Percentiles rank a stretch among this genome's conserved stretches.
phyloP scores from a whole-genome alignment of 2,797 vertebrate genomes.

The Nyctalus aviator region DNA sequence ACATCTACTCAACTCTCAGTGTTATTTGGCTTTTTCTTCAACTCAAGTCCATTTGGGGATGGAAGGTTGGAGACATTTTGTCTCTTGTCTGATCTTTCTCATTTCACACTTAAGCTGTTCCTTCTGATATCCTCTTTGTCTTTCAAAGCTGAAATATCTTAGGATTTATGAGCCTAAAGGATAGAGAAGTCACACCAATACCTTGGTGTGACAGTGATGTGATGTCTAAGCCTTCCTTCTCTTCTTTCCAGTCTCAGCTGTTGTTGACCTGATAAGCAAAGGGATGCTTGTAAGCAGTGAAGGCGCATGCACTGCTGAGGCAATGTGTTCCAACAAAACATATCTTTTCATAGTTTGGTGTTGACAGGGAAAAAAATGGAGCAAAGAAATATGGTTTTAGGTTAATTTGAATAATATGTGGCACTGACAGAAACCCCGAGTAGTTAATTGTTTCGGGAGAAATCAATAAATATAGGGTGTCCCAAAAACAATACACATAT shows the following conservation, averaged over 20 bases:
- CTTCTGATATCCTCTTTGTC: constrained; percentile 63
- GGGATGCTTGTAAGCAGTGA: background rate
- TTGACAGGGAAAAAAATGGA: background rate
- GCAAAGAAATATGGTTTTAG: constrained; percentile 24
- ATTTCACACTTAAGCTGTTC: constrained; percentile 64
- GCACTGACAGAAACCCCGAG: background rate
- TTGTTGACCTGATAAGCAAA: constrained; percentile 56
- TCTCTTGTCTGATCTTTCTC: constrained; percentile 54
- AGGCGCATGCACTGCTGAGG: background rate
- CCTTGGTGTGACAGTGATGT: constrained; percentile 53
- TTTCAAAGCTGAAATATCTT: constrained; percentile 72
- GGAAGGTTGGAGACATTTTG: constrained; percentile 27
- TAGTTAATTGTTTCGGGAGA: background rate
- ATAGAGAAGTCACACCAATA: constrained; percentile 55
- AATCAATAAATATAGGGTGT: background rate
- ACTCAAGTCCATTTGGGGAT: constrained; percentile 1
- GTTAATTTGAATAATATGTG: background rate
- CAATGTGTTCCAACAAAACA: background rate
- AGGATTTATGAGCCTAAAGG: constrained; percentile 56
- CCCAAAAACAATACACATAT: no score
- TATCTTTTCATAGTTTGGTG: background rate
- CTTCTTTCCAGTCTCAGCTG: constrained; percentile 68
- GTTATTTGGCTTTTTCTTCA: constrained; percentile 58
- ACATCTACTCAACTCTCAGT: background rate
- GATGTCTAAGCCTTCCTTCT: background rate